These are phyloP conservation scores for Orestias chungarensis DNA, from an alignment of 2,797 vertebrate genomes.

Conservation along the genomic window DNA sequence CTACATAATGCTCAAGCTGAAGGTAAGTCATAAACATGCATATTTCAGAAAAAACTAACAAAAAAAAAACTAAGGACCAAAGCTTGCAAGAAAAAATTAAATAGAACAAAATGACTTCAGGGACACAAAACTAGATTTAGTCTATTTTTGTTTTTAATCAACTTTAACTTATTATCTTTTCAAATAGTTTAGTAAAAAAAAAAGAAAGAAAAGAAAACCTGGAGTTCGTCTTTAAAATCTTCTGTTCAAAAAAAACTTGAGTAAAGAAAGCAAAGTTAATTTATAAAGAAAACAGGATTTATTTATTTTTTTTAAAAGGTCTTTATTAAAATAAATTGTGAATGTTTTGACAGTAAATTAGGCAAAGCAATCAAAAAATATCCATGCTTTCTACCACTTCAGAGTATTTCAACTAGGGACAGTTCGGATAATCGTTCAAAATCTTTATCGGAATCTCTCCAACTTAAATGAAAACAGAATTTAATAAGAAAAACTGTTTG, in stretches of 20 bases:
- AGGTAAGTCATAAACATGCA: not conserved
- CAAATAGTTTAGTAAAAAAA: not conserved
- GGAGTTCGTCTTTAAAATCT: not conserved
- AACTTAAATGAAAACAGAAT: not conserved
- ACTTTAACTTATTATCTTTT: not conserved
- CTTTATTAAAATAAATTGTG: constrained; percentile 21
- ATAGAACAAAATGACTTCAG: not conserved
- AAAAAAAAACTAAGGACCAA: no score
- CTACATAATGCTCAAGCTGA: no score
- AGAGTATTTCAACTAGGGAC: not conserved
- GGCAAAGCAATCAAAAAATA: not conserved
- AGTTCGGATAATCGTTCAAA: not conserved
- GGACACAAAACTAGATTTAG: not conserved
- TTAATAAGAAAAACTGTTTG: not conserved
- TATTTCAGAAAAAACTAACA: no score
- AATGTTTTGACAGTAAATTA: constrained; percentile 20
- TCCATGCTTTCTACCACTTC: not conserved
- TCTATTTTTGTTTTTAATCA: not conserved
- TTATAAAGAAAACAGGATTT: no score
- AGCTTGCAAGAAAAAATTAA: no score
- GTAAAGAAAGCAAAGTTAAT: not conserved
- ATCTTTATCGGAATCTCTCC: not conserved
- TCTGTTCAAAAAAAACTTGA: not conserved
- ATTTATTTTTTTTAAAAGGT: not conserved
- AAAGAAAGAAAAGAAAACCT: not conserved